A percentile compares a stretch with the other conserved stretches of the same genome.
Evolutionary conservation across 2,113 vertebrate genomes (phyloP).

Genomic region (Thryonomys swinderianus): DNA sequence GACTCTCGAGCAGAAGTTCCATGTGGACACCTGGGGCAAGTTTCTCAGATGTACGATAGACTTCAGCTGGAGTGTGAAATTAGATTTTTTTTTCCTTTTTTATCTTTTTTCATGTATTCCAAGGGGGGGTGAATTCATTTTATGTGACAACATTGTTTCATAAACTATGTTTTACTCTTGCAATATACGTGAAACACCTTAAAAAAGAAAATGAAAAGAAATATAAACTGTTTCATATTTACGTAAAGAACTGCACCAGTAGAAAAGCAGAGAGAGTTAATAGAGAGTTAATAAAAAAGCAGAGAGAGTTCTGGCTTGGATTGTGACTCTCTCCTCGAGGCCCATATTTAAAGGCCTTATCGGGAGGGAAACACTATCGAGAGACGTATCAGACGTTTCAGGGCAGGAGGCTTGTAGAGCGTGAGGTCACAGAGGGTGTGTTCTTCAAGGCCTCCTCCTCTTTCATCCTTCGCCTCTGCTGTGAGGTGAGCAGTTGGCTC

Average conservation of each 20-base stretch:
- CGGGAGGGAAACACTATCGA: rapidly evolving
- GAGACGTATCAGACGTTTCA: not conserved
- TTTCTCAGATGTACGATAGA: slow-evolving; percentile 55
- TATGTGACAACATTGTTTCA: not conserved
- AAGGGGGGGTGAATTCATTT: slow-evolving; percentile 36
- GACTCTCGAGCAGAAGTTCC: slow-evolving; percentile 56
- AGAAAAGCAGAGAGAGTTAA: not conserved
- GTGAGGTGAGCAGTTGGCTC: not conserved
- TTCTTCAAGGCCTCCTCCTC: not conserved
- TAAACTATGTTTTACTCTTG: slow-evolving; percentile 42
- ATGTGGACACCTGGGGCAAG: slow-evolving; percentile 59
- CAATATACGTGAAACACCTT: slow-evolving; percentile 19
- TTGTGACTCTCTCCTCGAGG: not conserved
- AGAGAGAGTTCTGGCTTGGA: not conserved
- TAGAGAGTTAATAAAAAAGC: not conserved
- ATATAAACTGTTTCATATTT: slow-evolving; percentile 33
- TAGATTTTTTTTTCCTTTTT: slow-evolving; percentile 1
- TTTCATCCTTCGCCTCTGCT: not conserved
- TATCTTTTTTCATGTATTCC: slow-evolving; percentile 46
- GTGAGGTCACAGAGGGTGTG: not conserved
- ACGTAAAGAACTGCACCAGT: slow-evolving; percentile 46
- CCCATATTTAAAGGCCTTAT: not conserved
- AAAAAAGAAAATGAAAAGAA: slow-evolving; percentile 31
- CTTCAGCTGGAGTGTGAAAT: slow-evolving; percentile 68
- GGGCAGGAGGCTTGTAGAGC: not conserved